Evolutionary conservation across 2,113 vertebrate species (phyloP).

Genomic region (Lagenorhynchus albirostris): DNA sequence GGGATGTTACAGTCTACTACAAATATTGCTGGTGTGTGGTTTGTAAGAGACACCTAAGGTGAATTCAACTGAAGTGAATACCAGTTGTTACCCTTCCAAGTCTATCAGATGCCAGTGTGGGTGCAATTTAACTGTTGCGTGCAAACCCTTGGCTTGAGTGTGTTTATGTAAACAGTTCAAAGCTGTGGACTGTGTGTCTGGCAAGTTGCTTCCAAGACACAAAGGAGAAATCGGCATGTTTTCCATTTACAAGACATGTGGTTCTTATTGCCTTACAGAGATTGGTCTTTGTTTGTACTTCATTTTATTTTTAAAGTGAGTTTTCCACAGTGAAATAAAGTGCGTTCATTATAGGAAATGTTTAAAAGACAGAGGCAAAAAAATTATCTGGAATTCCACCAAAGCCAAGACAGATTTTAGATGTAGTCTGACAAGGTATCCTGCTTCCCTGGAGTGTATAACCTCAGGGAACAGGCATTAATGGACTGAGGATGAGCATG

Average conservation of each 20-base stretch:
- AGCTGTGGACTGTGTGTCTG: constrained; percentile 43
- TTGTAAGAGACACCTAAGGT: background rate
- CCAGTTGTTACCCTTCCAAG: constrained; percentile 15
- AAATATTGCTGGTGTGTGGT: background rate
- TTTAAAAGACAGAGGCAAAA: background rate
- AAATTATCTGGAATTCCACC: background rate
- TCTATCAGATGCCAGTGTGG: background rate
- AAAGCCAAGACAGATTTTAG: background rate
- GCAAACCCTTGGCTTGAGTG: constrained; percentile 23
- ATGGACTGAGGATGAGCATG: background rate
- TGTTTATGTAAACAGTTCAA: constrained; percentile 55
- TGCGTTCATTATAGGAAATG: constrained; percentile 5
- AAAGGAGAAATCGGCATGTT: constrained; percentile 51
- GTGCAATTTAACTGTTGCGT: constrained; percentile 36
- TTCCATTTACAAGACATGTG: constrained; percentile 64
- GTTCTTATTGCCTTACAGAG: constrained; percentile 63
- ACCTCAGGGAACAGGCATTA: background rate
- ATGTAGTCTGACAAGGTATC: background rate
- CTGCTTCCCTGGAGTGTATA: background rate
- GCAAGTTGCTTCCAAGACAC: constrained; percentile 35
- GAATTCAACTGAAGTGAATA: background rate
- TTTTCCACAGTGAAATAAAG: constrained; percentile 51
- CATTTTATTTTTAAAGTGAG: constrained; percentile 50
- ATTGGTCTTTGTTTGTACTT: constrained; percentile 61
- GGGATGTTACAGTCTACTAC: background rate